phyloP scores from a whole-genome alignment of 2,113 vertebrate genomes.

The Dermatemys mawii region DNA sequence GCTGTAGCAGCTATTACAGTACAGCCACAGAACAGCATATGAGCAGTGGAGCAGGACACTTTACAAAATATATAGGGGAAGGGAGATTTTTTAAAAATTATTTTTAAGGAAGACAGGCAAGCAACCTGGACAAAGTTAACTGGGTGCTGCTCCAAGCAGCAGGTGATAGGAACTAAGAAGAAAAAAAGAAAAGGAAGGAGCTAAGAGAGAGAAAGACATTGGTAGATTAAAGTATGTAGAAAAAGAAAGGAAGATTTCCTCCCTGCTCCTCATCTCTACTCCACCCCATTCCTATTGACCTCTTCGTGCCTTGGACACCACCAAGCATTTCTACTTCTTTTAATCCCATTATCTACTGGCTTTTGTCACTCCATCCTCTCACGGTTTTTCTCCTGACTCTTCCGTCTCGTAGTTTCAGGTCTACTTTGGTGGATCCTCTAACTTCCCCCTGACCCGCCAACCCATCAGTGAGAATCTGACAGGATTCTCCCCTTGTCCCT shows the following conservation, averaged over 20 bases:
- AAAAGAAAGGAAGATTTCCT: too few species aligned
- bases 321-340: neutral
- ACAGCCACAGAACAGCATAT: neutral
- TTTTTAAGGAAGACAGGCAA: too few species aligned
- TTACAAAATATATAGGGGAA: too few species aligned
- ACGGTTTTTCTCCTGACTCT: neutral
- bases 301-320: neutral
- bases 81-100: too few species aligned
- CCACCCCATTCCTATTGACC: neutral
- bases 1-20: neutral
- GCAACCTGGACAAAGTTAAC: too few species aligned
- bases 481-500: neutral
- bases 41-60: neutral
- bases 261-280: neutral
- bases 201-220: too few species aligned
- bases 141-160: too few species aligned
- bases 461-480: neutral
- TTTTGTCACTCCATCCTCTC: too few species aligned
- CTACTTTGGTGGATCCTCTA: neutral
- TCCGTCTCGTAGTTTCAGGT: neutral
- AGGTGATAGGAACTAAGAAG: too few species aligned
- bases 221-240: too few species aligned
- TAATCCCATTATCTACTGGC: neutral
- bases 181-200: too few species aligned
- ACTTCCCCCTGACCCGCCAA: accelerated